Evolutionary conservation across 2,888 invertebrate species (phyloP), one percentile per base, ranked within the genome.

Genomic region (Pseudococcus longispinus): DNA sequence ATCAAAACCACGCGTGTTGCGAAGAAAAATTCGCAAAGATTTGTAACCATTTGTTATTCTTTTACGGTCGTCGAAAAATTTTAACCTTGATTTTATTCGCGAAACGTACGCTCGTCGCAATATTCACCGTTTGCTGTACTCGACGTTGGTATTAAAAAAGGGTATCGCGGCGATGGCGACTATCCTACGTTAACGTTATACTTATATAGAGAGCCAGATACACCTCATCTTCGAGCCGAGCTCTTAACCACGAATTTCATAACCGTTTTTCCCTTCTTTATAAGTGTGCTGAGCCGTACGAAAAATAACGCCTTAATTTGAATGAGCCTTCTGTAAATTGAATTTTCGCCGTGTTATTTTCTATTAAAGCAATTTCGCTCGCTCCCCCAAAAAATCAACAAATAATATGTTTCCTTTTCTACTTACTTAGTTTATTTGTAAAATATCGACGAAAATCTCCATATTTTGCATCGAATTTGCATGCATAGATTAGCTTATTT

Each of bases 271-370:
- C 9, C 70, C 32, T 70, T 29, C 18, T 70, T 26, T 70, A 70
- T 29, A 70, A 26, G 70, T 29, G 29, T 70, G 70, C 29, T 29
- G 70, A 80, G 77, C 77, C 32, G 77, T 29, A 42, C 42, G 29
- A 80, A 80, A 80, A 80, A 80, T 80, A 80, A 80, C 77, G 77
- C 77, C 42, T 80, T 80, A 80, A 80, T 80, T 80, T 80, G 37
- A 80, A 80, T 42, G 77, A 80, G 42, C 77, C 77, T 37, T 42
- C 37, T 42, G 32, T 70, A 42, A 80, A 80, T 80, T 80, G 77
- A 80, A 80, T 80, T 80, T 80, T 80, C 77, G n/a, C 77, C 42
- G 13, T 80, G 32, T 80, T 80, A 80, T 80, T 80, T 80, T 80
- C 37, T 42, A 37, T 80, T 42, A 37, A 15, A 20, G 32, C 77